Evolutionary conservation across 2,888 invertebrate genomes (phyloP).

Genomic region (Trissoscelio sp.): DNA sequence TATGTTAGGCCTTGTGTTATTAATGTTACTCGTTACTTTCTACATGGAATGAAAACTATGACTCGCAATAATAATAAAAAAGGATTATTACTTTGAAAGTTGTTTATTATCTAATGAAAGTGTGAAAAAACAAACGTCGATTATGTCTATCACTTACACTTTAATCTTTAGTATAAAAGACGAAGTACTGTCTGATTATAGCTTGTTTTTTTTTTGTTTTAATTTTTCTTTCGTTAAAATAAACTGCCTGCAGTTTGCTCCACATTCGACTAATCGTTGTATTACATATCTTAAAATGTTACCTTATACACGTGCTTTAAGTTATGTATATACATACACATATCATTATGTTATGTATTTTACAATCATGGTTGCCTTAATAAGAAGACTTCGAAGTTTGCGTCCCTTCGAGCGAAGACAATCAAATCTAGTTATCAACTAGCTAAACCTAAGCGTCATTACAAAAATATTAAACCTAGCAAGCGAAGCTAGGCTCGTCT

Average conservation of each 20-base stretch:
- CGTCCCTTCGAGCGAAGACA: slow-evolving; percentile 46
- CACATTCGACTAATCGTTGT: slow-evolving; percentile 57
- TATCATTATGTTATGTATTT: not conserved
- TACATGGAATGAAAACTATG: slow-evolving; percentile 20
- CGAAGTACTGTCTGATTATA: not conserved
- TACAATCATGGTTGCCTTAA: slow-evolving; percentile 42
- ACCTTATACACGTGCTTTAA: slow-evolving; percentile 25
- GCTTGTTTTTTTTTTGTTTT: no score
- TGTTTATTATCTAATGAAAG: not conserved
- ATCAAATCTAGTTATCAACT: slow-evolving; percentile 77
- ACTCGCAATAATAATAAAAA: not conserved
- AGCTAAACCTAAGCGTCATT: slow-evolving; percentile 81
- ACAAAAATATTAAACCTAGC: slow-evolving; percentile 84
- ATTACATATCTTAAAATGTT: no score
- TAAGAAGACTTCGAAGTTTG: slow-evolving; percentile 21
- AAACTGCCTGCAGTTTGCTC: slow-evolving; percentile 65
- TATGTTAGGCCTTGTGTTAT: slow-evolving; percentile 24
- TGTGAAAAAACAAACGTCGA: slow-evolving; percentile 3
- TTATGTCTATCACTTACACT: slow-evolving; percentile 3
- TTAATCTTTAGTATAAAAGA: slow-evolving; percentile 40
- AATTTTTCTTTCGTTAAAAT: slow-evolving; percentile 45
- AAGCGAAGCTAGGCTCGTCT: slow-evolving; percentile 80
- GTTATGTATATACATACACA: not conserved
- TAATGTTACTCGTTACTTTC: slow-evolving; percentile 9
- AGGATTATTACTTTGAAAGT: not conserved